Percentiles rank a stretch among this genome's conserved stretches.
phyloP scores from a whole-genome alignment of 2,888 invertebrate species.

The Trypoxylon attenuatum region DNA sequence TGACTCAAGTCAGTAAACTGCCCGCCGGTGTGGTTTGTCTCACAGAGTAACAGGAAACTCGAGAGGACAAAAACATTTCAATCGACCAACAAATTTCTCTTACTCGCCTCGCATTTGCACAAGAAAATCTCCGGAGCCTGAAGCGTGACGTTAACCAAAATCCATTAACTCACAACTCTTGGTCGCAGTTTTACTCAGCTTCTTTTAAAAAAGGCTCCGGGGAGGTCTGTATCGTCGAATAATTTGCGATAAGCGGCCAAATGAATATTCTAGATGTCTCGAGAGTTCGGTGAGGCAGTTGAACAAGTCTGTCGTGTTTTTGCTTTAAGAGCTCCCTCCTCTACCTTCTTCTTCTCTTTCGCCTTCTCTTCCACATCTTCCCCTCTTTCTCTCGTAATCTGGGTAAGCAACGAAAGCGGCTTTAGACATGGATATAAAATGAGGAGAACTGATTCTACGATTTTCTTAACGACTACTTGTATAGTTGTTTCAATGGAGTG shows the following conservation, averaged over 20 bases:
- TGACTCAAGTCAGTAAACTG: too few relatives aligned
- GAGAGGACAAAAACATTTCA: too few relatives aligned
- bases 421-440: not conserved
- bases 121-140: too few relatives aligned
- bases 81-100: too few relatives aligned
- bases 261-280: constrained; percentile 11
- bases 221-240: not conserved
- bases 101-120: too few relatives aligned
- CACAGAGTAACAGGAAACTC: too few relatives aligned
- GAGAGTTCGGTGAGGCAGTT: not conserved
- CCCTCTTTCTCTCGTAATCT: not conserved
- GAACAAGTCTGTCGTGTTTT: constrained; percentile 5
- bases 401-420: not conserved
- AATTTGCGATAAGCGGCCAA: not conserved
- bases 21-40: too few relatives aligned
- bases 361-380: too few relatives aligned
- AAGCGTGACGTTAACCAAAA: too few relatives aligned
- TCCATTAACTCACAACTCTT: not conserved
- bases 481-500: not conserved
- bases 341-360: too few relatives aligned
- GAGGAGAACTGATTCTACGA: not conserved
- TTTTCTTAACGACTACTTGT: not conserved
- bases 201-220: not conserved
- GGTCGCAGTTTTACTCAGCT: not conserved
- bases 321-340: not conserved